Base-by-base conservation (phyloP, 92 coral and sea anemone species). In the Paragorgia papillata region DNA sequence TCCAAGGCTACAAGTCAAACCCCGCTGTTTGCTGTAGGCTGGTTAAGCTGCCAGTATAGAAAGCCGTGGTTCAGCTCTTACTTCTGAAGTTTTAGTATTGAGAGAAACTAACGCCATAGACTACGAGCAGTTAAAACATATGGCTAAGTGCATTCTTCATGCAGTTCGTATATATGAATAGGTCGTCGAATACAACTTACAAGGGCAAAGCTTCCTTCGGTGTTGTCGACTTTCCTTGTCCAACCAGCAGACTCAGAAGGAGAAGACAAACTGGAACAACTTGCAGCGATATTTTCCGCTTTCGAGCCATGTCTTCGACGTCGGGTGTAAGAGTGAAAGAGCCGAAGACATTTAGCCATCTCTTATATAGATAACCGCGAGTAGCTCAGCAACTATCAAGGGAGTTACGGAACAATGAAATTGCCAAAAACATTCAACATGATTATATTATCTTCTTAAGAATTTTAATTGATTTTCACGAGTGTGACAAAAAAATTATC, bases 231-330 rank as follows among this genome's bases (percentile, higher is more conserved):
- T 49, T 68, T 24, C 55, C 40, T 49, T 26, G 58, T 46, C 57
- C 75, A 39, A 44, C 59, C 59, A 44, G 75, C 59, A 68, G 37
- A 46, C 58, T 4, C 8, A 56, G 62, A 17, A 22, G 3, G 17
- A 56, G 62, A 56, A 56, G 30, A 22, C 62, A 56, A 1, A 31
- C 9, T 22, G 8, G 31, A 7, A 13, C 3, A 2, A 9, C 22
- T 22, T 3, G 62, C 31, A 22, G 62, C 29, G 18, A 6, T 3
- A 7, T 8, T 56, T 56, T 56, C 62, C 33, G 28, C 62, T 22
- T 46, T 46, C 53, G 53, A 15, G 53, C 53, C 53, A 46, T 56
- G 26, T 51, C 58, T 51, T 56, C 33, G 30, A 22, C 6, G 58
- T 37, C 53, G 9, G 53, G 14, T 13, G 12, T 4, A 56, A 56